Evolutionary conservation across 2,888 invertebrate genomes (phyloP), one percentile per base, ranked within the genome.

Genomic region (Caenorhabditis drosophilae): DNA sequence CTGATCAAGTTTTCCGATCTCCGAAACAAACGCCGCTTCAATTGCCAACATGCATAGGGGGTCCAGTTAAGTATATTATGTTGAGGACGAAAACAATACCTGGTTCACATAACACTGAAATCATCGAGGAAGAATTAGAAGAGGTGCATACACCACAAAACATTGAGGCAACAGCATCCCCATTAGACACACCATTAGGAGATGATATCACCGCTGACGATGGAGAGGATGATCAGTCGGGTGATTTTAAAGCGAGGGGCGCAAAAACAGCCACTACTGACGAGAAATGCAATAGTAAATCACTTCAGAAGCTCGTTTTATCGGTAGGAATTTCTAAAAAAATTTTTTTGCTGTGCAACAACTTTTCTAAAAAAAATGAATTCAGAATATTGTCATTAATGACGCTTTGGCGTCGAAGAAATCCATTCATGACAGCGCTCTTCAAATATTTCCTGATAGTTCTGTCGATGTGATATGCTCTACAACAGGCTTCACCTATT

Each of bases 391-490:
- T 18, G 61, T 62, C n/a, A 42, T 50, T 1, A 67, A 71, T 20
- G 70, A 74, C 40, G 69, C 74, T 0, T 27, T 74, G n/a, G 69
- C 64, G 3, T 69, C 74, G 23, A 74, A 74, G 51, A 60, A 67
- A 22, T 56, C 60, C 11, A 74, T 74, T 44, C 74, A 74, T 46
- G 71, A 74, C 18, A 62, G 64, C 11, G 63, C 74, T 2, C 40
- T 71, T 2, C 44, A 46, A 38, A 41, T 38, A 34, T 67, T 67
- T 60, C 70, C 70, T 50, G 71, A 68, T 35, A 53, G 62, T 26
- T 62, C 53, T 15, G 69, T 74, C 12, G 74, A 74, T 54, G 69
- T 74, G 16, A 71, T 74, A 35, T 74, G 74, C 52, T 73, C 72
- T n/a, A 64, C 67, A 16, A 73, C 72, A 6, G 72, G 72, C 11